Evolutionary conservation across 2,797 vertebrate species (phyloP), one percentile per base, ranked within the genome.

Genomic region (Ctenopoma kingsleyae): DNA sequence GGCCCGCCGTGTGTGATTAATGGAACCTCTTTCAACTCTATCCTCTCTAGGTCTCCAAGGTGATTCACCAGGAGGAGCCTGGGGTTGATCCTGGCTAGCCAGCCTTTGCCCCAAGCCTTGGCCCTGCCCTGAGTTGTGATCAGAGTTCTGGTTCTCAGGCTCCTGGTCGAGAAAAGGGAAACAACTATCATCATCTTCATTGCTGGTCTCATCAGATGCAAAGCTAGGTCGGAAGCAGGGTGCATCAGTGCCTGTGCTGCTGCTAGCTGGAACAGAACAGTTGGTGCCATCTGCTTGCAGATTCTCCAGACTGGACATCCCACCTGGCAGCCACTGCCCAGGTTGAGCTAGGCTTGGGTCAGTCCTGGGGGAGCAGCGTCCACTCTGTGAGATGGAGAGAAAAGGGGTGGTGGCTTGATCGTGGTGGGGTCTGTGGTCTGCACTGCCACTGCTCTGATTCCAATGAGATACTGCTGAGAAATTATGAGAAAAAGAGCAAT

Each of bases 91-190:
- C 36, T 84, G 73, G 8, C 57, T 83, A 40, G 65, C 9, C 4
- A 25, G 81, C 51, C 78, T 85, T 56, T 74, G 70, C 27, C 50
- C 83, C 0, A 61, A 20, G 0, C n/a, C 55, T 47, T 68, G 85
- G 3, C 67, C 56, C 36, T 81, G 81, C 8, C 46, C 76, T 0
- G 75, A 80, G 46, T 84, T 82, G 53, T 90, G 87, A 67, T 67
- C 78, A 12, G 86, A 76, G 77, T 80, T 81, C 48, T 87, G 89
- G 82, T 90, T 90, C 71, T 90, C 90, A 17, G 83, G 74, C 72
- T 89, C 88, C 69, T 86, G 89, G 53, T 93, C 83, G 70, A 92
- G 60, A 58, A 90, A 93, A 46, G 86, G 84, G 46, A 90, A 91
- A 30, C 87, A 55, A 40, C 69, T 61, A 6, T 82, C 76, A 0